Base-by-base conservation (phyloP, 2,888 invertebrate genomes). In the Augiades crinisus region DNA sequence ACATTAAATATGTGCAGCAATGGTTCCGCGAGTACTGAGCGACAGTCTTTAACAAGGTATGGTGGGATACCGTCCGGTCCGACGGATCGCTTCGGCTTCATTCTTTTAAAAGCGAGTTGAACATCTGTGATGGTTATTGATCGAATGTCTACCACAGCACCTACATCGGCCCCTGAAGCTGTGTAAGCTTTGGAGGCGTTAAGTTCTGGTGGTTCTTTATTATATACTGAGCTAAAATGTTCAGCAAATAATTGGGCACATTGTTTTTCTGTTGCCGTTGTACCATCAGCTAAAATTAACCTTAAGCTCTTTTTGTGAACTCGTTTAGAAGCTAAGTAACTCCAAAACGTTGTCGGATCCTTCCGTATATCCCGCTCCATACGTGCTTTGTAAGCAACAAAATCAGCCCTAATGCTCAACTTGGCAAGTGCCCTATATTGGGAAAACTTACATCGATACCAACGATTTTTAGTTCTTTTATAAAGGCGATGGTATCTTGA, bases 41-140 rank as follows among this genome's bases (percentile, higher is more conserved):
- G 7, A 14, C 38, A 40, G 5, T 24, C 38, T n/a, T 10, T 41
- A n/a, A 41, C 16, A 12, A 41, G 27, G n/a, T 41, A 41, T 5
- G 41, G 41, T 8, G 41, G 41, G 1, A 41, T 41, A 5, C 41
- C 41, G n/a, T 41, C 41, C 10, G 41, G 41, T 16, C 41, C 41
- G 6, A 10, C 38, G 6, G 21, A 21, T 5, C 21, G 38, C 13
- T 38, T 38, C 10, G 38, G 21, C 12, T 38, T 38, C 38, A 38
- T 21, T 19, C 22, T 38, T 5, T 30, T 10, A 10, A 30, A 12
- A 30, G 30, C 30, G 1, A 2, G 5, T 1, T 30, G 3, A 1
- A 30, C 5, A 12, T 30, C 30, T 30, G 3, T 12, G 0, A 5
- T 30, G 1, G 30, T 12, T 12, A 30, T 30, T 10, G 10, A 30